phyloP scores from a whole-genome alignment of 2,888 invertebrate species.

The Aphidoletes aphidimyza region DNA sequence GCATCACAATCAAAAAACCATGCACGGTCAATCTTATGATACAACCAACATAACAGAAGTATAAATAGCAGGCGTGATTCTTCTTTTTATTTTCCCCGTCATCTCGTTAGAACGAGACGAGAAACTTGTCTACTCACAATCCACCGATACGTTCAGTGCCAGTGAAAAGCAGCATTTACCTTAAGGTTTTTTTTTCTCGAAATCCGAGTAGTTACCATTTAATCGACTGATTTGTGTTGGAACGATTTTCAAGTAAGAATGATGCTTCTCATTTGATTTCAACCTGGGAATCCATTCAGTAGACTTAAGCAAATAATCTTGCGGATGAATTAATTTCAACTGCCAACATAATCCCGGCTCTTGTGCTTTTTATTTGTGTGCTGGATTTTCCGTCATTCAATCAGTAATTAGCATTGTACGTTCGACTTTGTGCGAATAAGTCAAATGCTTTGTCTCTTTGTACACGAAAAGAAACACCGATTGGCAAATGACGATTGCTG shows the following conservation, averaged over 20 bases:
- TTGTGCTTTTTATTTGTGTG: background rate
- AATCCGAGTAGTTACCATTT: too few relatives aligned
- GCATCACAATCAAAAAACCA: background rate
- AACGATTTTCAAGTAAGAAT: too few relatives aligned
- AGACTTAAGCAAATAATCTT: slow-evolving; percentile 7
- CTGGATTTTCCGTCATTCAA: background rate
- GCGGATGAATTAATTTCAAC: slow-evolving; percentile 36
- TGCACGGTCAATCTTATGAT: background rate
- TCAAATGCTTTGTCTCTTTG: too few relatives aligned
- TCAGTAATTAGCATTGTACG: slow-evolving; percentile 29
- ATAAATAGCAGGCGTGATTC: background rate
- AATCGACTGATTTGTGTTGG: too few relatives aligned
- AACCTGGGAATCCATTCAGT: too few relatives aligned
- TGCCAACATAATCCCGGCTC: background rate
- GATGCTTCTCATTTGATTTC: too few relatives aligned
- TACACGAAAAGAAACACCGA: background rate
- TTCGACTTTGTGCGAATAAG: background rate
- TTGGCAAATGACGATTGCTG: background rate
- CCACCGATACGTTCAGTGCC: too few relatives aligned
- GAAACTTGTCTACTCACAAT: background rate
- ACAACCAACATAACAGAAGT: background rate
- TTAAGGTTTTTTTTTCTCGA: too few relatives aligned
- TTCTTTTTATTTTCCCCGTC: background rate
- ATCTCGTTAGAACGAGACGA: background rate
- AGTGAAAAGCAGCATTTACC: too few relatives aligned